Base-by-base conservation (phyloP, 2,113 vertebrate genomes). In the Henicopernis longicauda region DNA sequence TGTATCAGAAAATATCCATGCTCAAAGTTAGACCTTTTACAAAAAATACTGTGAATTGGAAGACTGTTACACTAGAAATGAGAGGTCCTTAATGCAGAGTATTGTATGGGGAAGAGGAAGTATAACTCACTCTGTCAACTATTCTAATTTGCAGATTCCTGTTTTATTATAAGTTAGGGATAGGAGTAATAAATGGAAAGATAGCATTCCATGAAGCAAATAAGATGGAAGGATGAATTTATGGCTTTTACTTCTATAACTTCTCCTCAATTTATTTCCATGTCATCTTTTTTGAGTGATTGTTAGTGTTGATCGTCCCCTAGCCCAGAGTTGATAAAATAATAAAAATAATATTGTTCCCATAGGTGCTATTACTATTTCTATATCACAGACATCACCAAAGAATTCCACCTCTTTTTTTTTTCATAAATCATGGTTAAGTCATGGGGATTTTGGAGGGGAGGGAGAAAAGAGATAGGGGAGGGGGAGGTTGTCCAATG, bases 261-360 rank as follows among this genome's bases (percentile, higher is more conserved):
- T 74, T 92, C 32, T 69, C 9, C 22, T 66, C 23, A 26, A n/a
- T 87, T 95, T 96, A 44, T 65, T 49, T 54, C 47, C 27, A n/a
- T 76, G 54, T 78, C 52, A 59, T 65, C 29, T 84, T 91, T 85
- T 49, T 40, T 71, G 23, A 89, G 40, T 83, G 57, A 76, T 95
- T 91, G 59, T 97, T 94, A 96, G 45, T 89, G 77, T 45, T 63
- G 49, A 84, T 78, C 19, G 4, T 16, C 17, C 49, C 25, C 31
- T 91, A 52, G 15, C 19, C 65, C 25, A 93, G 83, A 90, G 32
- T 6, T 71, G 49, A 95, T 91, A 82, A 50, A 90, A 66, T 93
- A 96, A 73, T 76, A 73, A 92, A 62, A 50, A 59, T 86, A 79
- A 85, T 92, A 93, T 32, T 80, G 81, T 88, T 96, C 95, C 95